A percentile compares a stretch with the other conserved stretches of the same genome.
Conservation (phyloP, 2,888 invertebrate genomes). For the Xanthia icteritia region DNA sequence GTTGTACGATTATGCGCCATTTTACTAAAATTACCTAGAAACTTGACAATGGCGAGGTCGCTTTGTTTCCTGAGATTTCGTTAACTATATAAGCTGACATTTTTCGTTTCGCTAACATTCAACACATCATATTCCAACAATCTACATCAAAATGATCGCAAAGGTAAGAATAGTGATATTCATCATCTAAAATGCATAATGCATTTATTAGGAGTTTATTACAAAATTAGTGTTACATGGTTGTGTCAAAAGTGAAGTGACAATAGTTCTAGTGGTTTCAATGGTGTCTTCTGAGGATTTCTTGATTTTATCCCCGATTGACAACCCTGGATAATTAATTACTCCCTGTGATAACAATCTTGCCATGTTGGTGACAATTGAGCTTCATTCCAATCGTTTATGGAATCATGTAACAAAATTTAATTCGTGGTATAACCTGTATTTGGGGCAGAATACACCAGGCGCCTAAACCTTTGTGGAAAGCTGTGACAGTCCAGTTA, state of each 20-base stretch:
- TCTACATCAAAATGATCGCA: constrained; percentile 78
- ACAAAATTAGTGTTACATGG: constrained; percentile 13
- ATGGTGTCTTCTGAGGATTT: background rate
- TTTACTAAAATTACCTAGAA: constrained; percentile 74
- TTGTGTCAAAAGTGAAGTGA: constrained; percentile 38
- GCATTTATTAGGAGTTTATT: background rate
- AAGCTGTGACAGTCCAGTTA: no score
- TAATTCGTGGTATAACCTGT: background rate
- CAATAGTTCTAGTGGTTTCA: constrained; percentile 11
- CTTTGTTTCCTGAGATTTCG: constrained; percentile 76
- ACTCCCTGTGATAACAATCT: background rate
- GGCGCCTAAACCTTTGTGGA: background rate
- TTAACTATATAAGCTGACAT: constrained; percentile 80
- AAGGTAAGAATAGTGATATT: constrained; percentile 74
- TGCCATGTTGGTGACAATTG: background rate
- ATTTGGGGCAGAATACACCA: background rate
- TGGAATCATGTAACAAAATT: background rate
- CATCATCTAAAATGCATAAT: constrained; percentile 16
- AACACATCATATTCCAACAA: constrained; percentile 70
- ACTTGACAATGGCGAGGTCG: constrained; percentile 79
- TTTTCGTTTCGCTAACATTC: constrained; percentile 76
- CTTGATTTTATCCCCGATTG: background rate
- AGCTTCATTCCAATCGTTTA: background rate
- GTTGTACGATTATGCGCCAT: constrained; percentile 72
- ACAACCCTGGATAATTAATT: background rate